Evolutionary conservation across 1,140 invertebrate genomes (phyloP).

Genomic region (Dendroctonus ponderosae): DNA sequence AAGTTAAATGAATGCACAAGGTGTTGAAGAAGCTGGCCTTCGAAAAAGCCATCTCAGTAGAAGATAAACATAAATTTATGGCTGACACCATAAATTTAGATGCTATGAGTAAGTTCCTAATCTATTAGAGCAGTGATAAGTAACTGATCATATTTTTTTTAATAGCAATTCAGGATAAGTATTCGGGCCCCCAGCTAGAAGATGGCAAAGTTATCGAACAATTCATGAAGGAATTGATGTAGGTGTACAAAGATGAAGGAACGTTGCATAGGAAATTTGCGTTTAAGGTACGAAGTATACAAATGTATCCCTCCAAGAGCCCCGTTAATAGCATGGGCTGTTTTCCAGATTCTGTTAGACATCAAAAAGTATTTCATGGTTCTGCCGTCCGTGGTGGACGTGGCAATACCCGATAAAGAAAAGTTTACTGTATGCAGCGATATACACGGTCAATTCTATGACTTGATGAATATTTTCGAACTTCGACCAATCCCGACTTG

Average conservation of each 20-base stretch:
- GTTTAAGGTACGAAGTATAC: constrained; percentile 74
- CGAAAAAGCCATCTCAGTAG: constrained; percentile 94
- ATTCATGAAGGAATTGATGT: constrained; percentile 84
- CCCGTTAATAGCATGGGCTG: too few species aligned
- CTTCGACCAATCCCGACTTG: constrained; percentile 93
- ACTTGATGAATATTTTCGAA: constrained; percentile 97
- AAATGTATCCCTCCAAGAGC: too few species aligned
- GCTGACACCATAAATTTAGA: constrained; percentile 86
- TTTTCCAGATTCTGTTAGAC: constrained; percentile 84
- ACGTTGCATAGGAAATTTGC: constrained; percentile 96
- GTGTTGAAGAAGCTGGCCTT: constrained; percentile 94
- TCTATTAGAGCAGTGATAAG: too few species aligned
- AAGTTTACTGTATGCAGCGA: constrained; percentile 99
- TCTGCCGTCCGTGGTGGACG: constrained; percentile 87
- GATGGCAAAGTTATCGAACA: constrained; percentile 83
- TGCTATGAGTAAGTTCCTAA: constrained; percentile 73
- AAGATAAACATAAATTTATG: constrained; percentile 82
- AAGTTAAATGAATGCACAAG: constrained; percentile 95
- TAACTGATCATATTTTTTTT: constrained; percentile 27
- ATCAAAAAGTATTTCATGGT: constrained; percentile 81
- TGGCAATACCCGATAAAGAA: constrained; percentile 78
- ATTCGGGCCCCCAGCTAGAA: constrained; percentile 87
- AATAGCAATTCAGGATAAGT: constrained; percentile 90
- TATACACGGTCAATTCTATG: constrained; percentile 99
- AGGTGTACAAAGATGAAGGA: constrained; percentile 88